Percentiles rank a stretch among this genome's conserved stretches.
Evolutionary conservation across 2,888 invertebrate genomes (phyloP).

Genomic region (Nephrotoma appendiculata): DNA sequence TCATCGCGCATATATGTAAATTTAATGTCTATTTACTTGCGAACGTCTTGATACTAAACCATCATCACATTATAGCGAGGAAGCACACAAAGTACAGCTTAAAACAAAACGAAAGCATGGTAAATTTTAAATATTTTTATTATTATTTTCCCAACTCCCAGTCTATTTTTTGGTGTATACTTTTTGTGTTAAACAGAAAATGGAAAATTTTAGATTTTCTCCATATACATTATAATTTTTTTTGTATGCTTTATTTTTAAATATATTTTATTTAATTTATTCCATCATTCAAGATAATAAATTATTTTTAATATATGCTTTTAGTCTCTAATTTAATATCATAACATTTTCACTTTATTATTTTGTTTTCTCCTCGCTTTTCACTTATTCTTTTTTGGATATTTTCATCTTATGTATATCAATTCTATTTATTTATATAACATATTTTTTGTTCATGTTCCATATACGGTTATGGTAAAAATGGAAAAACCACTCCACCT

Average conservation of each 20-base stretch:
- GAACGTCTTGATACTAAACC: too few relatives aligned
- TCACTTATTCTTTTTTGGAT: background rate
- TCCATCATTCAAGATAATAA: conserved; percentile 1
- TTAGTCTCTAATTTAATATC: conserved; percentile 3
- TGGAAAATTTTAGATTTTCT: too few relatives aligned
- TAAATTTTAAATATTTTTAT: too few relatives aligned
- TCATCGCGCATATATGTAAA: too few relatives aligned
- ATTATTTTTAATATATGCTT: conserved; percentile 4
- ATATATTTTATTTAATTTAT: background rate
- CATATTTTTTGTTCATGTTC: background rate
- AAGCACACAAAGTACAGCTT: too few relatives aligned
- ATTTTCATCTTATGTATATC: background rate
- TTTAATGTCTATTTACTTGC: too few relatives aligned
- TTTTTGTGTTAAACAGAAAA: too few relatives aligned
- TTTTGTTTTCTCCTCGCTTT: background rate
- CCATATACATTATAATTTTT: background rate
- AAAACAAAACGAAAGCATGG: too few relatives aligned
- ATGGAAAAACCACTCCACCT: background rate
- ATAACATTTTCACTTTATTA: conserved; percentile 3
- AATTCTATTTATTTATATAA: background rate
- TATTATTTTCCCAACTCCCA: too few relatives aligned
- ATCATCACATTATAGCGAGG: too few relatives aligned
- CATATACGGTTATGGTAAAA: background rate
- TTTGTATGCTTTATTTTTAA: too few relatives aligned
- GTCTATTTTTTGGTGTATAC: too few relatives aligned